Conservation (phyloP, 1,140 invertebrate genomes). For the Brachionus koreanus region DNA sequence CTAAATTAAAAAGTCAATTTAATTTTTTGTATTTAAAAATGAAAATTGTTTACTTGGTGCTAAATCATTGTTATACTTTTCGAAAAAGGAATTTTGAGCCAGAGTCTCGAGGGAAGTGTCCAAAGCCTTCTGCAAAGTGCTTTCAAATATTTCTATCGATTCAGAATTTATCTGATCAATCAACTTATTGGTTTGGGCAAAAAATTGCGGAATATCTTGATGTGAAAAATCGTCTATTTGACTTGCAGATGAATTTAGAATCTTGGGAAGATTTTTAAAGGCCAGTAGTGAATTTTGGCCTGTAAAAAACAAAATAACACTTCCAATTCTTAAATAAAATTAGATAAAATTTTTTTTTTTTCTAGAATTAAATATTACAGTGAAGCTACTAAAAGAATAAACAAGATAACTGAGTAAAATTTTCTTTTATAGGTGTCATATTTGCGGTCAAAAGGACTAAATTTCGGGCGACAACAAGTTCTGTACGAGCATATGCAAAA, state of each 20-base stretch:
- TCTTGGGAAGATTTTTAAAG: not conserved
- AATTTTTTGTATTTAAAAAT: not conserved
- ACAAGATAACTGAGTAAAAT: slow-evolving; percentile 5
- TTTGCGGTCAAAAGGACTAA: slow-evolving; percentile 34
- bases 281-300: slow-evolving; percentile 18
- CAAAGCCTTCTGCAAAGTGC: not conserved
- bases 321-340: slow-evolving; percentile 15
- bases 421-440: slow-evolving; percentile 9
- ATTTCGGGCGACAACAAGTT: slow-evolving; percentile 3
- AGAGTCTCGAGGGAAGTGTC: not conserved
- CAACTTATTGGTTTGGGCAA: not conserved
- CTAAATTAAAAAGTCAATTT: not conserved
- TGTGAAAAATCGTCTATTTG: slow-evolving; percentile 31
- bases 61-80: not conserved
- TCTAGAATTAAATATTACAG: not conserved
- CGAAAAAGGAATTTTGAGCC: not conserved
- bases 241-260: not conserved
- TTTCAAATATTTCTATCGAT: not conserved
- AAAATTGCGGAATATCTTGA: slow-evolving; percentile 4
- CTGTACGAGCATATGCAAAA: not conserved
- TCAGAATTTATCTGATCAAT: not conserved
- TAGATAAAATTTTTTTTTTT: not conserved
- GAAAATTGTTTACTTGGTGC: not conserved
- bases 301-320: slow-evolving; percentile 31
- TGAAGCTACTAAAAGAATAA: not conserved